Base-by-base conservation (phyloP, 2,888 invertebrate genomes). In the Chloroclystis v-ata region DNA sequence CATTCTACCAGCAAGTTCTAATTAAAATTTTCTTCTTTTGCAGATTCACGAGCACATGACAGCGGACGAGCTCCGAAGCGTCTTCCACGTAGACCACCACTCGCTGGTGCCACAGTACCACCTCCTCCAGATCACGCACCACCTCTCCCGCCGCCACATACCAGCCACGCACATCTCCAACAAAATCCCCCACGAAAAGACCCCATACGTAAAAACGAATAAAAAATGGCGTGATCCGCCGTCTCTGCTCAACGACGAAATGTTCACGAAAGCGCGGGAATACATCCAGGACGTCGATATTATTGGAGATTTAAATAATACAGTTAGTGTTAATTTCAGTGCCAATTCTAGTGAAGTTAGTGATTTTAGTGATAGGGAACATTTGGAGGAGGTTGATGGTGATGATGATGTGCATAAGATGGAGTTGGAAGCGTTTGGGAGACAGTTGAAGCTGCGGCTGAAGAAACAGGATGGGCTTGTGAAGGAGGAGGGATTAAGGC, bases 31-130 rank as follows among this genome's bases (percentile, higher is more conserved):
- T 33, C 2, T n/a, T 8, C 52, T 16, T 56, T 56, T 53, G 5
- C 92, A 96, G 96, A 91, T 96, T 73, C 96, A 97, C 90, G 94
- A 94, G 87, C 93, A 93, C 75, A 96, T 97, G 96, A 93, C 94
- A 61, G 81, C 91, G 71, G 93, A 94, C 54, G 96, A 97, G 85
- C 87, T 96, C 70, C 90, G 91, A 75, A 91, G 90, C 71, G 92
- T 96, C 57, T 97, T 97, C 86, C 95, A 96, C 82, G 94, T 95
- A 63, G 93, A 94, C 50, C 90, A 91, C 67, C 92, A 92, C 77
- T 90, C 92, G 65, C 89, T 91, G 75, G 94, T 97, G 67, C 97
- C 97, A 55, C 90, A 93, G 61, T 97, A 97, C 82, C 94, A 96
- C 86, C 89, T 96, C 63, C 91, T 96, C 43, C 92, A 93, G 58